phyloP scores from a whole-genome alignment of 2,113 vertebrate genomes.

The Zosterops japonicus region DNA sequence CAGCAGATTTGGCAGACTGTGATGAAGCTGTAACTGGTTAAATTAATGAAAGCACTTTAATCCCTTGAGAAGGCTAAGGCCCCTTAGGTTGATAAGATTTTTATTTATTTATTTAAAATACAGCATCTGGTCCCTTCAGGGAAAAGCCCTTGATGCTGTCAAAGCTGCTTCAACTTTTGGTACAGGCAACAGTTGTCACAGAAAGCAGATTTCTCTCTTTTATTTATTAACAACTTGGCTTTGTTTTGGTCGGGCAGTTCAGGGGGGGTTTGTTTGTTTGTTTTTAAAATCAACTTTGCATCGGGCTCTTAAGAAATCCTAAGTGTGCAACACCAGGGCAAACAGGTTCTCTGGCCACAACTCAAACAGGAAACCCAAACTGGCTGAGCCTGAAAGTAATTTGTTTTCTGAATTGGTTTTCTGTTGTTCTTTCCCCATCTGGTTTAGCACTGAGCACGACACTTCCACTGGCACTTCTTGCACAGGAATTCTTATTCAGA shows the following conservation, averaged over 20 bases:
- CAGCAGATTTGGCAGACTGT: constrained; percentile 26
- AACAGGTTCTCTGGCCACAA: constrained; percentile 21
- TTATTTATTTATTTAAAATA: constrained; percentile 32
- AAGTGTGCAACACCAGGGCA: not conserved
- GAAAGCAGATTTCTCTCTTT: not conserved
- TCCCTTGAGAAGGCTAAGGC: constrained; percentile 51
- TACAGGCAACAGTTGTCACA: not conserved
- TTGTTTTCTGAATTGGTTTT: not conserved
- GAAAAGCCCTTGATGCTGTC: not conserved
- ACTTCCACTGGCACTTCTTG: not conserved
- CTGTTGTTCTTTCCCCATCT: not conserved
- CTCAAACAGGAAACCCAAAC: constrained; percentile 10
- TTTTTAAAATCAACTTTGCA: constrained; percentile 16
- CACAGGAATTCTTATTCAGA: not conserved
- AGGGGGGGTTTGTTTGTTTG: not conserved
- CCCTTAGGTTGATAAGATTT: constrained; percentile 43
- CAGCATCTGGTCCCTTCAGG: constrained; percentile 17
- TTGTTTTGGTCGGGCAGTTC: not conserved
- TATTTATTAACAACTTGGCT: not conserved
- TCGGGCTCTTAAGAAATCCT: not conserved
- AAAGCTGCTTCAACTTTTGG: not conserved
- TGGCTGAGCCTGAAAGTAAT: constrained; percentile 1
- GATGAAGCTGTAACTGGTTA: constrained; percentile 40
- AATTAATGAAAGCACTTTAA: constrained; percentile 58
- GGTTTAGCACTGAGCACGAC: not conserved